These are phyloP conservation scores for Gorsachius goisagi DNA, from an alignment of 2,113 vertebrate species.

Conservation along the genomic window DNA sequence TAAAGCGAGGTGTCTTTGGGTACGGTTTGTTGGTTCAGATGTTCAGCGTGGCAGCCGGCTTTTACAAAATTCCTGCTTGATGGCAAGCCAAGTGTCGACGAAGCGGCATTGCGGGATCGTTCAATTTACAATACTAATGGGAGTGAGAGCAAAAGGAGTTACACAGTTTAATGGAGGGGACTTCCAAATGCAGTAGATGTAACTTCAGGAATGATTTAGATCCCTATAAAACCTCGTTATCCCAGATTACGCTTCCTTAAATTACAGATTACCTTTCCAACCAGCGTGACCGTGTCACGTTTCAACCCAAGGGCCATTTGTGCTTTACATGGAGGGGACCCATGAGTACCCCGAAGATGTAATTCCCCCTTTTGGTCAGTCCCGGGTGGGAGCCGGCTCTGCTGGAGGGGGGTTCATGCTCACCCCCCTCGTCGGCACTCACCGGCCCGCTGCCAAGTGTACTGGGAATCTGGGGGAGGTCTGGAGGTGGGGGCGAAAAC, in stretches of 20 bases:
- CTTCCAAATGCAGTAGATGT: not conserved
- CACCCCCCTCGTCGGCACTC: not conserved
- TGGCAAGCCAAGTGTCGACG: not conserved
- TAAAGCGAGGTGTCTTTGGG: not conserved
- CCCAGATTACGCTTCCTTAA: not conserved
- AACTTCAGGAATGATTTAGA: not conserved
- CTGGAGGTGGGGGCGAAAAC: not conserved
- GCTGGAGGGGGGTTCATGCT: not conserved
- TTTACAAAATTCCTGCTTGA: not conserved
- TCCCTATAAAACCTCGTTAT: not conserved
- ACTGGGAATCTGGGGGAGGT: not conserved
- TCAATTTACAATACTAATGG: not conserved
- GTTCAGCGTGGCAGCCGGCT: not conserved
- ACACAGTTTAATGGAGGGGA: not conserved
- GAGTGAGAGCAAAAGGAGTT: not conserved
- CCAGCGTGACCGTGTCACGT: not conserved
- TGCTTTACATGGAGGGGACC: not conserved
- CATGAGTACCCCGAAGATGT: accelerated
- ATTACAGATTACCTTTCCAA: not conserved
- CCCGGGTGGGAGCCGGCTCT: not conserved
- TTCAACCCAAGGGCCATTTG: not conserved
- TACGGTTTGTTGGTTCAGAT: not conserved
- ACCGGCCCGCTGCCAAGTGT: not conserved
- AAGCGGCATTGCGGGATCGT: not conserved
- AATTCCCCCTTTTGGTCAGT: not conserved